Percentiles rank a stretch among this genome's conserved stretches.
Evolutionary conservation across 1,140 invertebrate genomes (phyloP).

Genomic region (Caerostris extrusa): DNA sequence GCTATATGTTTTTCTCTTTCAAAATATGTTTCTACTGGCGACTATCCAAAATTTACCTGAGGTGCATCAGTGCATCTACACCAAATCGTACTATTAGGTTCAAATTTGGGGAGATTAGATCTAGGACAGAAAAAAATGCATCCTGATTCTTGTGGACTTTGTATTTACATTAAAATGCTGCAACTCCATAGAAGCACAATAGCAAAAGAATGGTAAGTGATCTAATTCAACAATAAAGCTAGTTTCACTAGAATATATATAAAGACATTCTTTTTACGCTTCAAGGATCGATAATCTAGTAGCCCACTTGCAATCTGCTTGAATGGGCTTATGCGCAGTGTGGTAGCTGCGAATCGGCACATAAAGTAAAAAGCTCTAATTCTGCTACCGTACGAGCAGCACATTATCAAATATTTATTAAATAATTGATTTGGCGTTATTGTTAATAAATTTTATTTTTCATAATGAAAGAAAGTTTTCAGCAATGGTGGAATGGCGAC

Average conservation of each 20-base stretch:
- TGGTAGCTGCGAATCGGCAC: constrained; percentile 16
- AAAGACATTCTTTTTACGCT: constrained; percentile 8
- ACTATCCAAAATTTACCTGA: constrained; percentile 74
- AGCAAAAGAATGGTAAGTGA: constrained; percentile 61
- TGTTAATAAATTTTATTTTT: constrained; percentile 3
- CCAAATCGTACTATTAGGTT: neutral
- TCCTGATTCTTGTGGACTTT: constrained; percentile 44
- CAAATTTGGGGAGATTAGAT: neutral
- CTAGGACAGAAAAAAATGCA: constrained; percentile 9
- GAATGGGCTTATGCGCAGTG: constrained; percentile 67
- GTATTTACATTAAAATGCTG: constrained; percentile 70
- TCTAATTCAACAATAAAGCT: neutral
- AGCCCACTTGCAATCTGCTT: neutral
- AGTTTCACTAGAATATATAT: neutral
- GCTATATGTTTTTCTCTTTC: neutral
- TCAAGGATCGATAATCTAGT: constrained; percentile 52
- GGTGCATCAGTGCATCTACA: constrained; percentile 56
- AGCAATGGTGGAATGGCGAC: constrained; percentile 71
- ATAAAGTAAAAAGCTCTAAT: constrained; percentile 31
- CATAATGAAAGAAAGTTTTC: constrained; percentile 69
- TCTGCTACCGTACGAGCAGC: neutral
- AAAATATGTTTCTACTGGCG: constrained; percentile 60
- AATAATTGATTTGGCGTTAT: neutral
- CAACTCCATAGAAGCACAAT: constrained; percentile 37
- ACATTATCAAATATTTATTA: neutral